Percentiles rank a stretch among this genome's conserved stretches.
These are phyloP conservation scores for Caenorhabditis auriculariae DNA, from an alignment of 2,888 invertebrate genomes.

Conservation along the genomic window DNA sequence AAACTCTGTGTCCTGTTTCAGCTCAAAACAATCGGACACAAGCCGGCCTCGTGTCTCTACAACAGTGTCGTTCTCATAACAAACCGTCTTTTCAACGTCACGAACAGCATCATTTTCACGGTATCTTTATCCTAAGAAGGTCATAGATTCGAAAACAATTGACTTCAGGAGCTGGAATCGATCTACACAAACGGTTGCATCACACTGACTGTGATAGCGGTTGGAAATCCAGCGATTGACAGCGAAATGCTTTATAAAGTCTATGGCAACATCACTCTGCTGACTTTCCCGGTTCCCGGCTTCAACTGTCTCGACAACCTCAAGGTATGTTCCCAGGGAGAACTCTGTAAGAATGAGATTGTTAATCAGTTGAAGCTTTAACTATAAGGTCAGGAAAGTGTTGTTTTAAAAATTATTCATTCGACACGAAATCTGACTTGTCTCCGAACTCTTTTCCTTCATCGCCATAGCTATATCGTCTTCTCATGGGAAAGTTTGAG, in stretches of 20 bases:
- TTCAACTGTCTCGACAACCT: conserved; percentile 38
- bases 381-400: too few species aligned
- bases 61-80: conserved; percentile 42
- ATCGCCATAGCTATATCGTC: too few species aligned
- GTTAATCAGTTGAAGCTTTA: background rate
- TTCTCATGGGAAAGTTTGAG: too few species aligned
- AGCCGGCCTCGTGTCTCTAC: conserved; percentile 29
- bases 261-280: conserved; percentile 10
- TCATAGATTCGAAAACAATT: background rate
- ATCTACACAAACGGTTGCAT: conserved; percentile 27
- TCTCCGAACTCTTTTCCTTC: too few species aligned
- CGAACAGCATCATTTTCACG: background rate
- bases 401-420: too few species aligned
- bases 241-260: conserved; percentile 13
- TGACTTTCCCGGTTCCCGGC: conserved; percentile 32
- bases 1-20: too few species aligned
- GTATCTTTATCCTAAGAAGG: background rate
- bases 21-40: conserved; percentile 19
- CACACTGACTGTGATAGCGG: conserved; percentile 36
- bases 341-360: background rate
- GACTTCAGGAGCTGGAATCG: conserved; percentile 10
- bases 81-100: conserved; percentile 36
- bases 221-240: conserved; percentile 27
- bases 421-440: too few species aligned
- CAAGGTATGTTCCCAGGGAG: conserved; percentile 9